Evolutionary conservation across 2,113 vertebrate species (phyloP).

Genomic region (Daubentonia madagascariensis): DNA sequence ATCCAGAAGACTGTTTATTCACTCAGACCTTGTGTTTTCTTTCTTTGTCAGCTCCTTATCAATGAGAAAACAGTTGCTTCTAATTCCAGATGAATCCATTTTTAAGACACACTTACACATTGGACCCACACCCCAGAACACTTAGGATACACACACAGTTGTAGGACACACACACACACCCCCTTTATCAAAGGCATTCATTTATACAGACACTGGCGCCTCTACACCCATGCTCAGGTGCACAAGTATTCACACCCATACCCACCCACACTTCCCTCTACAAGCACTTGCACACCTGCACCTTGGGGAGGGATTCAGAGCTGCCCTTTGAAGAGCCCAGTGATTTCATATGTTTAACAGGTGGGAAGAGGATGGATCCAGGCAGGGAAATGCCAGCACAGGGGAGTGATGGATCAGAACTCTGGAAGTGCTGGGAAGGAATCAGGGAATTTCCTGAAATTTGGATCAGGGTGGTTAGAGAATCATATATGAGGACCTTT

Average conservation of each 20-base stretch:
- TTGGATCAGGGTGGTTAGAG: neutral
- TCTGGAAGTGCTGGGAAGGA: conserved; percentile 43
- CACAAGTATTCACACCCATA: too few species aligned
- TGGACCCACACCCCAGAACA: neutral
- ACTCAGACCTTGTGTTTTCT: conserved; percentile 48
- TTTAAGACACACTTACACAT: neutral
- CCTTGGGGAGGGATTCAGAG: neutral
- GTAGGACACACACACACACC: neutral
- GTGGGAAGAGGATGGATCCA: neutral
- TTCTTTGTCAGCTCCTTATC: conserved; percentile 54
- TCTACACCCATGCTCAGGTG: neutral
- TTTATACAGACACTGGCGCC: neutral
- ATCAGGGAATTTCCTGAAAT: conserved; percentile 39
- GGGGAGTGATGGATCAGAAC: neutral
- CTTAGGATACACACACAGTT: neutral
- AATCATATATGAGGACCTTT: neutral
- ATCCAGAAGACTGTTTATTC: conserved; percentile 17
- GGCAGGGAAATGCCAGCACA: conserved; percentile 47
- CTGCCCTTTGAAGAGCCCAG: conserved; percentile 6
- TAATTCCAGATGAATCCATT: conserved; percentile 38
- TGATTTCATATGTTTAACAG: conserved; percentile 9
- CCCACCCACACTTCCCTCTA: too few species aligned
- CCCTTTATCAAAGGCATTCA: neutral
- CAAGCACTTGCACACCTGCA: neutral
- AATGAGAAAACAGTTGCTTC: conserved; percentile 47